Evolutionary conservation across 2,797 vertebrate species (phyloP).

Genomic region (Apodemus agrarius): DNA sequence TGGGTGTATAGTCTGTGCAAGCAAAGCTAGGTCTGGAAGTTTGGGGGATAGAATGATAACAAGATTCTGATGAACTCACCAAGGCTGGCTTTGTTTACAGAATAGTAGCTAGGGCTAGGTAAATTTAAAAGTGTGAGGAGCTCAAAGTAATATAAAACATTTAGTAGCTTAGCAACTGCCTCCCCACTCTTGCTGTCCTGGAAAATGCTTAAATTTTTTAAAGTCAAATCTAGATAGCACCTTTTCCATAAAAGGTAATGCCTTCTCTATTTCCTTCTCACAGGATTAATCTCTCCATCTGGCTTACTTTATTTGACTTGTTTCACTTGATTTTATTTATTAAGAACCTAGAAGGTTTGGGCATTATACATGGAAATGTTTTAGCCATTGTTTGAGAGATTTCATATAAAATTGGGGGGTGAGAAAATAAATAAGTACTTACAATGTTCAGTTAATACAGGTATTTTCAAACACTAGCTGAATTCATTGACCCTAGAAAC

Average conservation of each 20-base stretch:
- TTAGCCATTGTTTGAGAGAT: neutral
- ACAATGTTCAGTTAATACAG: neutral
- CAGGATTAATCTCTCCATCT: neutral
- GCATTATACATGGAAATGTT: neutral
- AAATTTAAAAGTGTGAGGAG: no score
- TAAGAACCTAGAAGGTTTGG: neutral
- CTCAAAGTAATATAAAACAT: neutral
- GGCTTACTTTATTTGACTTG: neutral
- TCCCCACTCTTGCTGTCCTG: neutral
- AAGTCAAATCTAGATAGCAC: neutral
- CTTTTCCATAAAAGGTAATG: neutral
- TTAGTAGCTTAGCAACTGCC: neutral
- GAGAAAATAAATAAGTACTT: neutral
- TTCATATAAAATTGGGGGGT: neutral
- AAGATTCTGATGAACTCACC: neutral
- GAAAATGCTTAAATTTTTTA: neutral
- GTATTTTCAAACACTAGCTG: neutral
- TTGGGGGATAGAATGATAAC: neutral
- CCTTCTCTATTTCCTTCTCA: neutral
- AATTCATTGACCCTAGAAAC: neutral
- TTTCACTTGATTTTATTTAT: neutral
- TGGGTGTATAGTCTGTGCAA: neutral
- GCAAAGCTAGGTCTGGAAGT: neutral
- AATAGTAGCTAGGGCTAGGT: neutral
- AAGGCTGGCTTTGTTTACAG: neutral